Conservation (phyloP, 2,113 vertebrate species). For the Pterocles gutturalis region DNA sequence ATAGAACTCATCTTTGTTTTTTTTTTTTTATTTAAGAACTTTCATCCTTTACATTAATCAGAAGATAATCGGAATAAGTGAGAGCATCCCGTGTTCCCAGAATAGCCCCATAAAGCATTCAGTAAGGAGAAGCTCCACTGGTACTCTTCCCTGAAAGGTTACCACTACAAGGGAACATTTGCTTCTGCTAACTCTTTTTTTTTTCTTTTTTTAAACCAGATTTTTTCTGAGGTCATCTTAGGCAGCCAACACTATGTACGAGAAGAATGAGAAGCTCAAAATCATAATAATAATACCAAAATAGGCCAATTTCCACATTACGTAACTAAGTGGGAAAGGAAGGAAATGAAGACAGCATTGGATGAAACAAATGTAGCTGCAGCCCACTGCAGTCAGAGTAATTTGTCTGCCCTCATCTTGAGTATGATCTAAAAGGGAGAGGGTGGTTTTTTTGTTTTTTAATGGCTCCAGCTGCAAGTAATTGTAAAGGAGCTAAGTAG, state of each 20-base stretch:
- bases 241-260: conserved; percentile 57
- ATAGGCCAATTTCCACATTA: conserved; percentile 91
- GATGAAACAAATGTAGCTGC: conserved; percentile 90
- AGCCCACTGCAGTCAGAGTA: conserved; percentile 84
- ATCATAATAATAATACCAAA: conserved; percentile 85
- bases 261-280: conserved; percentile 85
- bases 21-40: not conserved
- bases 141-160: not conserved
- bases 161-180: not conserved
- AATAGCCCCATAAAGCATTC: not conserved
- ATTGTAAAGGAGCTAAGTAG: conserved; percentile 83
- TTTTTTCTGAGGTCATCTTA: conserved; percentile 67
- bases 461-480: conserved; percentile 90
- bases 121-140: not conserved
- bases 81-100: not conserved
- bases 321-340: conserved; percentile 86
- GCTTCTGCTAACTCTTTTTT: not conserved
- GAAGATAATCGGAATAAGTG: not conserved
- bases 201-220: not conserved
- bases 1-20: not conserved
- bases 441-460: conserved; percentile 68
- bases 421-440: conserved; percentile 85
- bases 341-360: conserved; percentile 90
- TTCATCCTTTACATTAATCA: not conserved
- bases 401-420: conserved; percentile 93